Conservation (phyloP, 1,140 invertebrate genomes). For the Vanessa atalanta region DNA sequence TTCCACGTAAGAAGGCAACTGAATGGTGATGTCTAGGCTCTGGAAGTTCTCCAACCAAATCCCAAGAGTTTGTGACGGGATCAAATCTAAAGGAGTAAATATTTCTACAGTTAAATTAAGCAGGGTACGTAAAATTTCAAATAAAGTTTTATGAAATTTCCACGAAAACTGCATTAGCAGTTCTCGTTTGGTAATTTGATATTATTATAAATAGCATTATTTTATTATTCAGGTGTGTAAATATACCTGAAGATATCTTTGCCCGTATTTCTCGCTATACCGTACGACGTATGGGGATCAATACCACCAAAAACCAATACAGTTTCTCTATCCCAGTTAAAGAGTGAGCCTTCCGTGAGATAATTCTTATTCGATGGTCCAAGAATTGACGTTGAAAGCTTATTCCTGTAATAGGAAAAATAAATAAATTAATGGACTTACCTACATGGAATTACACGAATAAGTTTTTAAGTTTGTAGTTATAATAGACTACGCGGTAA, state of each 20-base stretch:
- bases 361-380: slow-evolving; percentile 74
- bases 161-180: too few relatives aligned
- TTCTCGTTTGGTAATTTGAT: background rate
- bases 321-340: slow-evolving; percentile 80
- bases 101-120: too few relatives aligned
- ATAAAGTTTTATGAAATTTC: too few relatives aligned
- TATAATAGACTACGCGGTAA: too few relatives aligned
- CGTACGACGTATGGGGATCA: slow-evolving; percentile 81
- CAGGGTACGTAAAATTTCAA: too few relatives aligned
- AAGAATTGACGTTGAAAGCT: slow-evolving; percentile 67
- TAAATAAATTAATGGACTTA: background rate
- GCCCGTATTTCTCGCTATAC: slow-evolving; percentile 78
- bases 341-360: slow-evolving; percentile 76
- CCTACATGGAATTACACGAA: too few relatives aligned
- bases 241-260: slow-evolving; percentile 78
- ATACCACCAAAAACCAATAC: slow-evolving; percentile 83
- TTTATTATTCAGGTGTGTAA: background rate
- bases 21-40: slow-evolving; percentile 83
- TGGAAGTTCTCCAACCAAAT: slow-evolving; percentile 82
- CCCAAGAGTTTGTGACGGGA: slow-evolving; percentile 81
- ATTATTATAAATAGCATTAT: background rate
- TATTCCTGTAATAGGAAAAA: slow-evolving; percentile 57
- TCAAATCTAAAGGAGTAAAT: slow-evolving; percentile 70
- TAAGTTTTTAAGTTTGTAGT: too few relatives aligned
- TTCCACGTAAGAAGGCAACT: slow-evolving; percentile 80